Conservation (phyloP, 2,888 invertebrate genomes). For the Chrysolina oricalcia region DNA sequence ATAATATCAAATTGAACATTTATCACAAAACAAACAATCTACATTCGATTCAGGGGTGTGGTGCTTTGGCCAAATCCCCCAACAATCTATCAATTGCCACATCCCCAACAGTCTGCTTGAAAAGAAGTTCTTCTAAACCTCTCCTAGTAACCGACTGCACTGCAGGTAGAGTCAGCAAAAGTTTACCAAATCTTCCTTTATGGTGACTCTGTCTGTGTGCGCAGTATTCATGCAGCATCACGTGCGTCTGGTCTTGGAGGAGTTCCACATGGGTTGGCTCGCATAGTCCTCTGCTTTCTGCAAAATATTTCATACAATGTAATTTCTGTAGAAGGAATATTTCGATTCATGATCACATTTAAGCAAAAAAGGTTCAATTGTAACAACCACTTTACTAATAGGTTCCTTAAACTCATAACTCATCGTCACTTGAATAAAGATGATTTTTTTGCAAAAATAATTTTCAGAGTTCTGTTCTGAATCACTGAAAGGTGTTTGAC, state of each 20-base stretch:
- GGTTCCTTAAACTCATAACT: too few species aligned
- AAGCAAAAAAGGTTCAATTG: too few species aligned
- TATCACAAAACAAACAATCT: not conserved
- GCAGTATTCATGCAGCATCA: slow-evolving; percentile 84
- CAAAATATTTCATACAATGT: not conserved
- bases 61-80: slow-evolving; percentile 76
- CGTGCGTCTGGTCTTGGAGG: slow-evolving; percentile 87
- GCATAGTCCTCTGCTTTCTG: slow-evolving; percentile 78
- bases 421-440: too few species aligned
- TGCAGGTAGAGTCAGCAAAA: slow-evolving; percentile 83
- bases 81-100: slow-evolving; percentile 82
- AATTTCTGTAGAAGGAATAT: not conserved
- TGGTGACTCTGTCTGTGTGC: slow-evolving; percentile 66
- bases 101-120: slow-evolving; percentile 84
- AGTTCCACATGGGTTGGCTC: slow-evolving; percentile 77
- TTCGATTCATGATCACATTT: too few species aligned
- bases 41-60: slow-evolving; percentile 51
- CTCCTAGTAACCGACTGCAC: slow-evolving; percentile 70
- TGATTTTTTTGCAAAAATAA: too few species aligned
- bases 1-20: not conserved
- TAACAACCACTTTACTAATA: too few species aligned
- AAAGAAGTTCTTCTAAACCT: slow-evolving; percentile 80
- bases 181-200: slow-evolving; percentile 80
- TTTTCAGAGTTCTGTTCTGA: too few species aligned
- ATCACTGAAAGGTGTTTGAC: too few species aligned